Conservation (phyloP, 2,888 invertebrate genomes). For the Coecobrya sp. region DNA sequence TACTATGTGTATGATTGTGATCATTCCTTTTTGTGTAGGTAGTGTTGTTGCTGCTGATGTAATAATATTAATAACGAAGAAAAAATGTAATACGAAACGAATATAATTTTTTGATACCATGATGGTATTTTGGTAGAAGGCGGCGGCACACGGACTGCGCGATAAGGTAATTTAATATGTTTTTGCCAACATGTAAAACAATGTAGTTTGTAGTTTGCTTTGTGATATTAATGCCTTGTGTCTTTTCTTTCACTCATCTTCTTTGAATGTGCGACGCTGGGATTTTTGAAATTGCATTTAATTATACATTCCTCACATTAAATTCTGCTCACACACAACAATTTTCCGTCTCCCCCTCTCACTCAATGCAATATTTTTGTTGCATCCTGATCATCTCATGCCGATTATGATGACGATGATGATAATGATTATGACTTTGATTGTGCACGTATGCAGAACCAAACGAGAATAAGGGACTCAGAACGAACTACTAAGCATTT, state of each 20-base stretch:
- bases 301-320: conserved; percentile 68
- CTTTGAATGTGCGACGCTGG: conserved; percentile 57
- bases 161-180: conserved; percentile 77
- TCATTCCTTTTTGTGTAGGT: conserved; percentile 38
- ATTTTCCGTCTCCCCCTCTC: conserved; percentile 11
- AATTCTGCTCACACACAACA: conserved; percentile 65
- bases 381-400: conserved; percentile 20
- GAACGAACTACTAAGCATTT: conserved; percentile 19
- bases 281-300: conserved; percentile 73
- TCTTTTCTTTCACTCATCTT: neutral
- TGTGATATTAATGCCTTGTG: conserved; percentile 19
- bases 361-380: conserved; percentile 27
- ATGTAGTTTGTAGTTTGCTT: conserved; percentile 46
- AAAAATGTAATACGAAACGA: conserved; percentile 62
- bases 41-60: conserved; percentile 35
- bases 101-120: conserved; percentile 65
- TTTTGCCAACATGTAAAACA: conserved; percentile 72
- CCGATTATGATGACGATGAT: neutral
- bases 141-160: conserved; percentile 39
- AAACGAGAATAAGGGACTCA: neutral
- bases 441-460: neutral
- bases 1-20: conserved; percentile 31
- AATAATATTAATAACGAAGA: conserved; percentile 37
- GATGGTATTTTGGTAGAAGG: conserved; percentile 51
- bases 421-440: neutral